Evolutionary conservation across 2,797 vertebrate genomes (phyloP).

Genomic region (Trematomus bernacchii): DNA sequence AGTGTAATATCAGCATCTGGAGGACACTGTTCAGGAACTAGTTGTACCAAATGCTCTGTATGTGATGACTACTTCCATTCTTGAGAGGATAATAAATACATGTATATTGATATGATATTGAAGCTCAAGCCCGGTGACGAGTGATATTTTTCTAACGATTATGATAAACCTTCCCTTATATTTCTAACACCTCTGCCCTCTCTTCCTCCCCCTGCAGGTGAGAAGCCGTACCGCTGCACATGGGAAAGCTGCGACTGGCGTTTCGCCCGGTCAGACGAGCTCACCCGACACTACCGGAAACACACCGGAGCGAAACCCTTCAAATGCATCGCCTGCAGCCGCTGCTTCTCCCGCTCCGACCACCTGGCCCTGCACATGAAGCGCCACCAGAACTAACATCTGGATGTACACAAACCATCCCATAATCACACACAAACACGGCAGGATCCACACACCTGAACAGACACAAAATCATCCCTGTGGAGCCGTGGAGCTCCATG

Average conservation of each 20-base stretch:
- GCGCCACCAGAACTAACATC: conserved; percentile 89
- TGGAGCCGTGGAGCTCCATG: neutral
- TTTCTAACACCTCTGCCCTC: neutral
- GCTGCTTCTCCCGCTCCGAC: conserved; percentile 95
- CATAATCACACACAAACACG: neutral
- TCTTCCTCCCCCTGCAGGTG: conserved; percentile 78
- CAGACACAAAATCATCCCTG: conserved; percentile 22
- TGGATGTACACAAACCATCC: conserved; percentile 8
- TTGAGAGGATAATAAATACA: too few relatives aligned
- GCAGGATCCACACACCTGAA: neutral
- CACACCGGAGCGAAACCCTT: conserved; percentile 96
- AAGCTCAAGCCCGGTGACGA: too few relatives aligned
- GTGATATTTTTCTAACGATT: too few relatives aligned
- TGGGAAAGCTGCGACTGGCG: conserved; percentile 95
- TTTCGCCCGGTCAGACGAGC: conserved; percentile 95
- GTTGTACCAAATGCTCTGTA: too few relatives aligned
- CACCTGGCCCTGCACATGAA: conserved; percentile 96
- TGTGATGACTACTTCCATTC: too few relatives aligned
- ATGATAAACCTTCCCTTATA: too few relatives aligned
- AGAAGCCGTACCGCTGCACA: conserved; percentile 94
- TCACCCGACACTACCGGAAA: conserved; percentile 94
- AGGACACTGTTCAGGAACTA: too few relatives aligned
- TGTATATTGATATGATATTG: too few relatives aligned
- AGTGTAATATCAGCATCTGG: neutral
- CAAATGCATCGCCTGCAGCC: conserved; percentile 92